Base-by-base conservation (phyloP, 1,140 invertebrate species). In the Drosophila leontia region DNA sequence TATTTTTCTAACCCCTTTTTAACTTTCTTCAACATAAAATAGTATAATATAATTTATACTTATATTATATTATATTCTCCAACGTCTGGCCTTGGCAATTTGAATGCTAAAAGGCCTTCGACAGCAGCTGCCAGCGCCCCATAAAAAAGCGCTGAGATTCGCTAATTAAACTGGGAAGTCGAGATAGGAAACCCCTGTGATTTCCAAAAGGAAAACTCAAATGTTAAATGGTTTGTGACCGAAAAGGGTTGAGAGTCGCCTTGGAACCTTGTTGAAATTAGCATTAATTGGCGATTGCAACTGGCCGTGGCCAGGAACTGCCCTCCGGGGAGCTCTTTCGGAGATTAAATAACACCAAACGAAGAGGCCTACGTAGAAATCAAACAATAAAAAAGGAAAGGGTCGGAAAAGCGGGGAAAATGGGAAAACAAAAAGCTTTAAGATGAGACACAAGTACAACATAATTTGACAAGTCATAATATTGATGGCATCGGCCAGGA, bases 381-480 rank as follows among this genome's bases (percentile, higher is more conserved):
- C 15, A 4, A 35, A 50, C 29, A 5, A 41, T 44, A 48, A 55
- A 48, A 34, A 13, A 29, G 13, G n/a, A 61, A 47, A 23, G 34
- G 55, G 63, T 17, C 12, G 29, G 15, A 12, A 59, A 64, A 42
- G 45, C 15, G 17, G n/a, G 35, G 17, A 41, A 77, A 60, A 70
- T 59, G 60, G 51, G 34, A 60, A 72, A 58, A 69, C 71, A 59
- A 77, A 77, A 64, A 32, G 74, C 65, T 81, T 82, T 67, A 77
- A 65, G 68, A 74, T 74, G 80, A 70, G 80, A 64, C 53, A 57
- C 47, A 55, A 78, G 84, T 88, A 80, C 64, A 88, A 88, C 83
- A 88, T 88, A 88, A 88, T 88, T 79, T 88, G 85, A 88, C 85
- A 88, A 85, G 85, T 88, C 85, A 88, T 90, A 88, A 88, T 88